Conservation (phyloP, 2,888 invertebrate genomes). For the Archaeoteleia sp. region DNA sequence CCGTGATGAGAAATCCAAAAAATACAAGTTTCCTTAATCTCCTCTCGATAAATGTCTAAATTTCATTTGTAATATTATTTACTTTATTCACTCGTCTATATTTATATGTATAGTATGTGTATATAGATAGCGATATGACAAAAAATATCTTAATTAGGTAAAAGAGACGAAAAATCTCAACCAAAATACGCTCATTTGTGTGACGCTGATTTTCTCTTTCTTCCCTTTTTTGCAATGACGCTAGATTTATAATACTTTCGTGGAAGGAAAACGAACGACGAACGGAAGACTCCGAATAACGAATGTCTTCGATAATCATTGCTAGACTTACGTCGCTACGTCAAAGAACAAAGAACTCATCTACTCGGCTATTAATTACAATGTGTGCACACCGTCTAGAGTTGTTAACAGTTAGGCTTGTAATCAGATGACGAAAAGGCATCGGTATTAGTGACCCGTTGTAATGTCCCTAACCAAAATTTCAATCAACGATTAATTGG, state of each 20-base stretch:
- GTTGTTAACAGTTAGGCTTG: constrained; percentile 37
- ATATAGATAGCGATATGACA: constrained; percentile 20
- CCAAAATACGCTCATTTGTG: constrained; percentile 46
- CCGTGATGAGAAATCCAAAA: constrained; percentile 70
- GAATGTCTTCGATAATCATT: constrained; percentile 42
- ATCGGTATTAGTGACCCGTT: constrained; percentile 38
- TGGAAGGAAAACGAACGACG: constrained; percentile 43
- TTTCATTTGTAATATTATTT: constrained; percentile 13
- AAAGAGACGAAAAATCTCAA: background rate
- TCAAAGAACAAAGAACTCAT: constrained; percentile 34
- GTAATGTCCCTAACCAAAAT: constrained; percentile 1
- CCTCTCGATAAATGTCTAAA: constrained; percentile 37
- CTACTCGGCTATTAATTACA: constrained; percentile 42
- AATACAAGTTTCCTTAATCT: constrained; percentile 52
- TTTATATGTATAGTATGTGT: constrained; percentile 19
- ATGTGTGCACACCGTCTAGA: constrained; percentile 39
- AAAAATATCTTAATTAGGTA: constrained; percentile 8
- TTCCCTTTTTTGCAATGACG: background rate
- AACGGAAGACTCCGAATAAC: constrained; percentile 47
- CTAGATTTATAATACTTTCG: constrained; percentile 5
- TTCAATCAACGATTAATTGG: too few relatives aligned
- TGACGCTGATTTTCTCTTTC: constrained; percentile 49
- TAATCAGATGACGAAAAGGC: constrained; percentile 45
- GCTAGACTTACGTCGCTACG: constrained; percentile 32
- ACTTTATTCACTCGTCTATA: constrained; percentile 15